These are phyloP conservation scores for Hormiphora californensis DNA, from an alignment of 37 sponge, comb jelly and placozoan species.

Conservation along the genomic window DNA sequence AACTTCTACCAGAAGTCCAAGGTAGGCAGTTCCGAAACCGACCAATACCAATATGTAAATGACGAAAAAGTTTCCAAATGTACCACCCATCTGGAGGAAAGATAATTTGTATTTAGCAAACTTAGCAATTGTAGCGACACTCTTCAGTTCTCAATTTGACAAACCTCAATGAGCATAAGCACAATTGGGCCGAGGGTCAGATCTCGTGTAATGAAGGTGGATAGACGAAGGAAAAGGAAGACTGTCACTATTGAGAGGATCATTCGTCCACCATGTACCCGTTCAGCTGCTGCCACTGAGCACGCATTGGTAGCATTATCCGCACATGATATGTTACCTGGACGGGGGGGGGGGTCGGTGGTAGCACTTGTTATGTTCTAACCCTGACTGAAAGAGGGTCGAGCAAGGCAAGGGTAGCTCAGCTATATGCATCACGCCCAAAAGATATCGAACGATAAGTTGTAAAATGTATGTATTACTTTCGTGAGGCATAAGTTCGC, in stretches of 20 bases:
- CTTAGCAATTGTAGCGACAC: background rate
- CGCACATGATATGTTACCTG: no score
- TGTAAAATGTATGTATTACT: background rate
- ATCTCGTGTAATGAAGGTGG: background rate
- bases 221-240: background rate
- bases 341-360: no score
- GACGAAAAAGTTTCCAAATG: background rate
- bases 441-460: no score
- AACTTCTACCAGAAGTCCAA: background rate
- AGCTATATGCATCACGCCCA: no score
- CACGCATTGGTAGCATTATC: no score
- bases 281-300: background rate
- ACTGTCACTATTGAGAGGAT: background rate
- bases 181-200: constrained; percentile 19
- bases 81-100: background rate
- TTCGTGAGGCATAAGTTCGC: background rate
- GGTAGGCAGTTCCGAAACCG: background rate
- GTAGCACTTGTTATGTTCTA: no score
- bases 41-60: background rate
- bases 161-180: background rate
- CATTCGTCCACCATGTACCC: background rate
- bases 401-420: no score
- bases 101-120: background rate
- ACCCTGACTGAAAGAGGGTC: no score
- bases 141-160: background rate